Base-by-base conservation (phyloP, 2,888 invertebrate genomes). In the Lathronympha strigana region DNA sequence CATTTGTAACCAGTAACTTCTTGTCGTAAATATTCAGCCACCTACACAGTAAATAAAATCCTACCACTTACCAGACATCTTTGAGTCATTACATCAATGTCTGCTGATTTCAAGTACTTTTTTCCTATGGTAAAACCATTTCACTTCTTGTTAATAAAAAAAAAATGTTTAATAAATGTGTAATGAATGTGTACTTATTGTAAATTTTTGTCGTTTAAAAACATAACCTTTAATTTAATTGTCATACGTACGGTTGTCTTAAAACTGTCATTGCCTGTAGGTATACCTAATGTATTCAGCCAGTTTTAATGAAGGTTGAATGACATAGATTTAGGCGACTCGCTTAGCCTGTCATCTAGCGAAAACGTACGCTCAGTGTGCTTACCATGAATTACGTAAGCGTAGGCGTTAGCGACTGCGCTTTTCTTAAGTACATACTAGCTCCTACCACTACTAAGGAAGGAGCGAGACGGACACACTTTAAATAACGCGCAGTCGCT, bases 31-130 rank as follows among this genome's bases (percentile, higher is more conserved):
- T 5, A 36, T 36, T 13, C n/a, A n/a, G 4, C 5, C n/a, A 36
- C 23, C 25, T 43, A n/a, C n/a, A 0, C 19, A 31, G 2, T 17
- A 50, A 6, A 21, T 5, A 23, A 13, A n/a, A 15, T 23, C n/a
- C n/a, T n/a, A n/a, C n/a, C n/a, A 23, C 72, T 74, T 73, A 88
- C 88, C 86, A 79, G 88, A 84, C 88, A 89, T 87, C 75, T 79
- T 78, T 79, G 73, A 77, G 76, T 80, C 83, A 84, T 87, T 76
- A 82, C 83, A 83, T 75, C 73, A 73, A 54, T 50, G 73, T 74
- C 72, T 76, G 62, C 67, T 71, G 74, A 67, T 68, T 63, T 69
- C 74, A 71, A 69, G 69, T 68, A 68, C 71, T 71, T 68, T 72
- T 73, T 74, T 72, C 67, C 78, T 71, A 70, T 74, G 69, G 73